A percentile compares a stretch with the other conserved stretches of the same genome.
Evolutionary conservation across 2,113 vertebrate species (phyloP).

Genomic region (Orthochromis malagaraziensis): DNA sequence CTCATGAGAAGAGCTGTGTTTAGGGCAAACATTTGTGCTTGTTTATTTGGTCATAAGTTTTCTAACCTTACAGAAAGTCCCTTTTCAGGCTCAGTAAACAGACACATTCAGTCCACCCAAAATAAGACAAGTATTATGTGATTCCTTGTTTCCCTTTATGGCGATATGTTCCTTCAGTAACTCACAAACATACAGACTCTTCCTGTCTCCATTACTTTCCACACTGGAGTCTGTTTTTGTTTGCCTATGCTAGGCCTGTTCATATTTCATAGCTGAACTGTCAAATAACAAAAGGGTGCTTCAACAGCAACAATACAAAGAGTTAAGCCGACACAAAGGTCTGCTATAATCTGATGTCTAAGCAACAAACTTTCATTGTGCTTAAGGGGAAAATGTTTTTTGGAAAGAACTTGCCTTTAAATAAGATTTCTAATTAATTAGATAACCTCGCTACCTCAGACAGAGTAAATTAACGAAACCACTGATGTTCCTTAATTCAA

Average conservation of each 20-base stretch:
- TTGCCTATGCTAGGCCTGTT: neutral
- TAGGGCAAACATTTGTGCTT: constrained; percentile 11
- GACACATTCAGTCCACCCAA: neutral
- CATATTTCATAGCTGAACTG: neutral
- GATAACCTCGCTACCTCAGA: neutral
- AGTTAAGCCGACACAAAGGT: neutral
- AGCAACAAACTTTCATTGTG: neutral
- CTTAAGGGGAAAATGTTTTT: neutral
- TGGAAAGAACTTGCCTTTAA: neutral
- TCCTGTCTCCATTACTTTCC: neutral
- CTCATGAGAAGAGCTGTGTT: constrained; percentile 15
- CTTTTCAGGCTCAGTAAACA: constrained; percentile 17
- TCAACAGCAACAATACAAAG: neutral
- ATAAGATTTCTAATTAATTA: neutral
- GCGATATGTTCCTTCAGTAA: neutral
- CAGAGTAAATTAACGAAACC: neutral
- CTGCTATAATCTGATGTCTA: neutral
- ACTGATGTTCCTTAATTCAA: neutral
- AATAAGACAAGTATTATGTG: neutral
- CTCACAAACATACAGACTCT: neutral
- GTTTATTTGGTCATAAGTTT: constrained; percentile 16
- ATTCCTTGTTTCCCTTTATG: neutral
- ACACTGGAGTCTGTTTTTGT: neutral
- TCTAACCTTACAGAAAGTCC: constrained; percentile 22
- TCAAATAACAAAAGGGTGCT: neutral